Base-by-base conservation (phyloP, 2,797 vertebrate genomes). In the Dendrocincla fuliginosa region DNA sequence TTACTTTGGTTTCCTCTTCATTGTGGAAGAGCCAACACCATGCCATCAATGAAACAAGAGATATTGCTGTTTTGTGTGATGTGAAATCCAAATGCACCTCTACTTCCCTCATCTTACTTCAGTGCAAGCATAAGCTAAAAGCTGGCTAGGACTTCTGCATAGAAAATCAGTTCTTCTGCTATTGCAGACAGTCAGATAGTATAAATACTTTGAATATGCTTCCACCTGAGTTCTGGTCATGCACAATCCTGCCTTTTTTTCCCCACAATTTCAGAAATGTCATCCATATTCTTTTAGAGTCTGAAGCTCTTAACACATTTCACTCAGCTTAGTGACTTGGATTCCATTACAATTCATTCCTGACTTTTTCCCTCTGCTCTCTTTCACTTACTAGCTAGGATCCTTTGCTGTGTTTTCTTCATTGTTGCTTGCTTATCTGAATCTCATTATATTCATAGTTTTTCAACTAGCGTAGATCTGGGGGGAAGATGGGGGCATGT, bases 391-490 rank as follows among this genome's bases (percentile, higher is more conserved):
- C 11, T 44, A 6, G 18, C 1, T 44, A 42, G 9, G 18, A 71
- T 41, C 12, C 23, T 83, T 75, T 67, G 17, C 8, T 59, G 24
- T 39, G 22, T 47, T 91, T 77, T 59, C 25, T 32, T 69, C 14
- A 4, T 50, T 53, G 22, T n/a, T 79, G 16, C 5, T 63, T 5
- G 1, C 5, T 60, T 80, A 30, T 39, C 41, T 64, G 32, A 76
- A 35, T 61, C 19, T 52, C 37, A 64, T 2, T 44, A 52, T 56
- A 59, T 47, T 79, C 16, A 9, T 44, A n/a, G 5, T 53, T 85
- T 74, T 9, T 69, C 19, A 57, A 1, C 10, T 75, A 59, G 7
- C 0, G 1, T 20, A 30, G 3, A 25, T 8, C 3, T 7, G 5
- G 7, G 9, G 20, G 8, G 11, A 41, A 33, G 10, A 22, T 4